Conservation (phyloP, 2,113 vertebrate genomes). For the Pangasianodon gigas region DNA sequence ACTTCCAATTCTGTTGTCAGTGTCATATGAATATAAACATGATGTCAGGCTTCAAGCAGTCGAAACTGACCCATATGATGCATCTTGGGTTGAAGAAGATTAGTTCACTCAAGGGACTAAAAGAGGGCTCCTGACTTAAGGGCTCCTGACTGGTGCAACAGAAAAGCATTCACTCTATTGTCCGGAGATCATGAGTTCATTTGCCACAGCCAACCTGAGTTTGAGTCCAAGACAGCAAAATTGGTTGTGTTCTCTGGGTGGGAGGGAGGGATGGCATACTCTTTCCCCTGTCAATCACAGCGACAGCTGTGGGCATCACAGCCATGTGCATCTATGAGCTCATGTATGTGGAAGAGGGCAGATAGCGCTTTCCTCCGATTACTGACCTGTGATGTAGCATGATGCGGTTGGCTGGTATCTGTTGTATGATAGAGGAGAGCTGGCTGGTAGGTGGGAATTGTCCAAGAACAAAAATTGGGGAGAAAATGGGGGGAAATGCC, state of each 20-base stretch:
- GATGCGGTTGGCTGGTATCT: neutral
- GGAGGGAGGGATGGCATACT: neutral
- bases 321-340: neutral
- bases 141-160: neutral
- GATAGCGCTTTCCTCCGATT: neutral
- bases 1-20: neutral
- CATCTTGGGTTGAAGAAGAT: conserved; percentile 52
- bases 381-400: neutral
- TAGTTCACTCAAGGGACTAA: conserved; percentile 12
- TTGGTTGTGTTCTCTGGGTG: neutral
- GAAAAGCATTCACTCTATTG: neutral
- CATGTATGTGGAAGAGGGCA: neutral
- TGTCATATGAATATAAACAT: conserved; percentile 17
- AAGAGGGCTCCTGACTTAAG: neutral
- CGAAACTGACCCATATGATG: conserved; percentile 51
- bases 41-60: conserved; percentile 44
- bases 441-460: neutral
- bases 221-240: neutral
- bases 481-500: neutral
- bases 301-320: neutral
- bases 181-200: neutral
- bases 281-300: neutral
- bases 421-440: neutral
- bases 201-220: neutral
- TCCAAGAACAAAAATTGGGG: no score